Evolutionary conservation across 2,113 vertebrate genomes (phyloP).

Genomic region (Rhegmatorhina hoffmannsi): DNA sequence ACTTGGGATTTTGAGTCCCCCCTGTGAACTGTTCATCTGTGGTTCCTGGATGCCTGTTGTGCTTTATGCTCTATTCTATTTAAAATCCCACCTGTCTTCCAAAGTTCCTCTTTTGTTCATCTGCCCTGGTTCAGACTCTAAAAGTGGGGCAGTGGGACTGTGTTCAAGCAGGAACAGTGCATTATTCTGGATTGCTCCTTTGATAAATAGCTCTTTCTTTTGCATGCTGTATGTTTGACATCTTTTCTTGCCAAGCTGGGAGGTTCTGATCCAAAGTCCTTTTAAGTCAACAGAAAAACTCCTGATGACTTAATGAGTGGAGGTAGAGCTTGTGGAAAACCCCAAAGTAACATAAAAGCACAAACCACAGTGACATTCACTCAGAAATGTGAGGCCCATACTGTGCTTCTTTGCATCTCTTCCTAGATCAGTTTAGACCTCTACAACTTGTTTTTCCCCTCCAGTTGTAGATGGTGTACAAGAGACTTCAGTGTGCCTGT

Average conservation of each 20-base stretch:
- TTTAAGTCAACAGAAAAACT: background rate
- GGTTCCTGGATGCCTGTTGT: background rate
- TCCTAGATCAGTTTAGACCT: background rate
- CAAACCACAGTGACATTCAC: background rate
- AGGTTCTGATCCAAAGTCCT: background rate
- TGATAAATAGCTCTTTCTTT: background rate
- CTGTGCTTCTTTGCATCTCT: background rate
- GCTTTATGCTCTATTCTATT: background rate
- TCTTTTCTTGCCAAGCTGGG: background rate
- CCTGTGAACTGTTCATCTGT: background rate
- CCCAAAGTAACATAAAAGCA: background rate
- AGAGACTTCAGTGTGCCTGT: background rate
- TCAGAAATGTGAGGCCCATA: background rate
- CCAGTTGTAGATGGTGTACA: background rate
- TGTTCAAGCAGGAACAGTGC: background rate
- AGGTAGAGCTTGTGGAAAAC: background rate
- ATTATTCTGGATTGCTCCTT: background rate
- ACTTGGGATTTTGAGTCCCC: background rate
- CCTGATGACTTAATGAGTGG: background rate
- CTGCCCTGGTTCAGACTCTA: background rate
- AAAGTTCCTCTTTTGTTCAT: background rate
- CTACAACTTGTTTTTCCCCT: background rate
- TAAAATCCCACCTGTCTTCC: background rate
- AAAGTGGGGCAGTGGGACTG: background rate
- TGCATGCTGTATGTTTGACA: background rate